Conservation (phyloP, 2,113 vertebrate genomes). For the Grus americana region DNA sequence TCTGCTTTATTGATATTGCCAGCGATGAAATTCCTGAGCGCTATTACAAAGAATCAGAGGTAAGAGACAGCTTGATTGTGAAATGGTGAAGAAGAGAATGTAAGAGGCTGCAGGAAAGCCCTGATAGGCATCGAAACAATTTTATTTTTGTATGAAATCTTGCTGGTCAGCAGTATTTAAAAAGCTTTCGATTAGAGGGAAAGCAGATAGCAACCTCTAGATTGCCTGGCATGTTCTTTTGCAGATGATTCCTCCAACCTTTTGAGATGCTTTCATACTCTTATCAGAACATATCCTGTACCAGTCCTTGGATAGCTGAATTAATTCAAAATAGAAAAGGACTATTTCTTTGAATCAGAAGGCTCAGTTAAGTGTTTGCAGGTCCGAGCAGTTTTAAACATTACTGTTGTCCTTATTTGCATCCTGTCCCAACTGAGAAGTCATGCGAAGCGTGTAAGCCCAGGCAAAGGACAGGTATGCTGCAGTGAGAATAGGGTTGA, state of each 20-base stretch:
- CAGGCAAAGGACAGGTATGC: not conserved
- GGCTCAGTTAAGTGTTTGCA: not conserved
- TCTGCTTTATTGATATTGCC: conserved; percentile 95
- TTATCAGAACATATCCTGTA: not conserved
- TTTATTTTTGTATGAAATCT: not conserved
- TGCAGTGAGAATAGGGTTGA: not conserved
- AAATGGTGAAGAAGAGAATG: not conserved
- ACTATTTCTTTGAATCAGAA: not conserved
- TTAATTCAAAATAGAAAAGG: not conserved
- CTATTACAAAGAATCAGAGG: conserved; percentile 98
- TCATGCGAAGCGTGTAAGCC: not conserved
- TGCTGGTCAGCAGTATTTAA: not conserved
- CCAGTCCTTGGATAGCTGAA: not conserved
- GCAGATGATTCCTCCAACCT: not conserved
- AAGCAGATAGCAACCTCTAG: not conserved
- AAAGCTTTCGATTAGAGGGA: not conserved
- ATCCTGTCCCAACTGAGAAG: not conserved
- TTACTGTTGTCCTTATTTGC: not conserved
- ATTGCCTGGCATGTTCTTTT: not conserved
- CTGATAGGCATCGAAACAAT: not conserved
- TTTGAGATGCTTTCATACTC: not conserved
- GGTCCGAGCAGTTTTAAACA: not conserved
- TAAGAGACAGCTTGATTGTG: conserved; percentile 48
- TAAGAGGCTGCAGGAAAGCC: not conserved
- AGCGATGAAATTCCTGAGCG: conserved; percentile 97